phyloP scores from a whole-genome alignment of 2,888 invertebrate species.

The Penaeus monodon region DNA sequence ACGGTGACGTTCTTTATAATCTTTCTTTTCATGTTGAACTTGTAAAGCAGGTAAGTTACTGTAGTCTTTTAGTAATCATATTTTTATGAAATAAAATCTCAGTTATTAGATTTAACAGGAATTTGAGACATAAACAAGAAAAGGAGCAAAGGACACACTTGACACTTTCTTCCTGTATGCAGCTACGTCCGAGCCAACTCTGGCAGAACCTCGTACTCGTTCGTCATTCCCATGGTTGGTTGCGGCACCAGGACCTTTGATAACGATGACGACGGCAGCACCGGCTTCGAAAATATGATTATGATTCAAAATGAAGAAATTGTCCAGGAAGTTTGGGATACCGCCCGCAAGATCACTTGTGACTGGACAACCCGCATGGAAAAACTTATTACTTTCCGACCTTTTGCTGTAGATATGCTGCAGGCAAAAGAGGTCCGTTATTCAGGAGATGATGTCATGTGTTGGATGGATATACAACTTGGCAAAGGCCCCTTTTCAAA shows the following conservation, averaged over 20 bases:
- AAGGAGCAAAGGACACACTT: background rate
- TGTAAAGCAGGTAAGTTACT: conserved; percentile 17
- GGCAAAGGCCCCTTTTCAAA: conserved; percentile 66
- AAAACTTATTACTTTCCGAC: conserved; percentile 67
- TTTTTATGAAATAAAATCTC: background rate
- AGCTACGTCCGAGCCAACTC: conserved; percentile 67
- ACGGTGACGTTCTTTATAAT: conserved; percentile 39
- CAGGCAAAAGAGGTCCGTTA: conserved; percentile 66
- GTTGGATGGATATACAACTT: conserved; percentile 67
- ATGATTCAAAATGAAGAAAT: conserved; percentile 67
- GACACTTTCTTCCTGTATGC: background rate
- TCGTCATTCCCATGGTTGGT: conserved; percentile 66
- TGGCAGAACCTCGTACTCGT: conserved; percentile 64
- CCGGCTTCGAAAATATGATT: conserved; percentile 66
- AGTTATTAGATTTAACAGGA: background rate
- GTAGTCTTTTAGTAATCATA: background rate
- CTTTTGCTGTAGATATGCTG: conserved; percentile 66
- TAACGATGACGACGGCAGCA: conserved; percentile 60
- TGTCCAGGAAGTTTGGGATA: conserved; percentile 67
- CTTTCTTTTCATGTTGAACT: conserved; percentile 33
- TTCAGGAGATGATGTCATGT: conserved; percentile 66
- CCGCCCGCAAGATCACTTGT: conserved; percentile 66
- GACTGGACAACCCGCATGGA: conserved; percentile 64
- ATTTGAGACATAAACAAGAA: background rate
- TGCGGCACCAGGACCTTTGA: conserved; percentile 66